These are phyloP conservation scores for Eupithecia inturbata DNA, from an alignment of 2,888 invertebrate genomes.

Conservation along the genomic window DNA sequence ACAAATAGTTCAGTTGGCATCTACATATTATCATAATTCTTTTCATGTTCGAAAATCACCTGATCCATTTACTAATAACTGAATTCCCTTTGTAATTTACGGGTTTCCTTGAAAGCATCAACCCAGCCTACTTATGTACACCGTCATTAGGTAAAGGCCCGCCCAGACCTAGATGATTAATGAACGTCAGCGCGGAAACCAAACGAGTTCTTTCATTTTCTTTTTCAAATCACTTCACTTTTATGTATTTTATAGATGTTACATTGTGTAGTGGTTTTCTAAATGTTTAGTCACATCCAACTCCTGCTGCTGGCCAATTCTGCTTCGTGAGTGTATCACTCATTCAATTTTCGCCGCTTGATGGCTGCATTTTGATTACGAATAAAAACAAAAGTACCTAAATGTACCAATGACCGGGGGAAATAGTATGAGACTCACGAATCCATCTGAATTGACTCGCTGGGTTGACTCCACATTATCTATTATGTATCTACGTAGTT, in stretches of 20 bases:
- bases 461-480: no score
- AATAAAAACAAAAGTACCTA: no score
- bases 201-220: constrained; percentile 60
- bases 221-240: constrained; percentile 7
- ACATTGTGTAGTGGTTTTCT: neutral
- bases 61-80: neutral
- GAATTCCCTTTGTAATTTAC: constrained; percentile 12
- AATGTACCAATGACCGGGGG: no score
- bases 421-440: no score
- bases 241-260: neutral
- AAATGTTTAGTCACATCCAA: neutral
- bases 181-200: constrained; percentile 73
- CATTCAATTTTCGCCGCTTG: no score
- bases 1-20: neutral
- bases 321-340: neutral
- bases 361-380: no score
- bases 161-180: constrained; percentile 77
- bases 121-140: constrained; percentile 27
- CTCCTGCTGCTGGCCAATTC: neutral
- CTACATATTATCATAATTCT: neutral
- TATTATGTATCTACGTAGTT: no score
- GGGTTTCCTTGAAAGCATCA: constrained; percentile 23
- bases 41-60: neutral
- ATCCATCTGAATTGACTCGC: no score
- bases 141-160: constrained; percentile 51